These are phyloP conservation scores for Indri indri DNA, from an alignment of 2,113 vertebrate genomes.

Conservation along the genomic window DNA sequence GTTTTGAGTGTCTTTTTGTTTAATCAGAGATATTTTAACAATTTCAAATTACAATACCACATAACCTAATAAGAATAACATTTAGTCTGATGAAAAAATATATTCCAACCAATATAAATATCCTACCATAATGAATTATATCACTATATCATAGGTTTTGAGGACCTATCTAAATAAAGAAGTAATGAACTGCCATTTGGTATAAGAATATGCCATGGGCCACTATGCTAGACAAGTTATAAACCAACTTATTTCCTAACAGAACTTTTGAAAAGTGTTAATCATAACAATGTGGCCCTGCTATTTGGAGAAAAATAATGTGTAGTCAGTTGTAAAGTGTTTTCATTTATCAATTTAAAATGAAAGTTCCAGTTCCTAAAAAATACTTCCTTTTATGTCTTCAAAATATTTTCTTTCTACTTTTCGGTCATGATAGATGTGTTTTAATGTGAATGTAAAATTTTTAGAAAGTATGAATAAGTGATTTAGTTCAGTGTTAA, in stretches of 20 bases:
- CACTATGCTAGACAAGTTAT: neutral
- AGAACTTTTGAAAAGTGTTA: neutral
- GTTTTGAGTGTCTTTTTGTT: neutral
- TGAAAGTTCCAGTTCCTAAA: neutral
- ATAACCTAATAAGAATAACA: neutral
- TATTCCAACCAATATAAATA: neutral
- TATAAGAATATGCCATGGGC: neutral
- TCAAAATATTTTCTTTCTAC: neutral
- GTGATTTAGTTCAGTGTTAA: neutral
- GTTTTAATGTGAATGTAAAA: neutral
- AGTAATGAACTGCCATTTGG: neutral
- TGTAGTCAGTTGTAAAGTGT: neutral
- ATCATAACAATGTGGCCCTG: neutral
- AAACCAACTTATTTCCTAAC: neutral
- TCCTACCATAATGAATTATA: neutral
- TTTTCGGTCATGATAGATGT: neutral
- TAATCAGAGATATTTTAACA: neutral
- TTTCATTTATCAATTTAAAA: conserved; percentile 11
- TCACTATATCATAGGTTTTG: neutral
- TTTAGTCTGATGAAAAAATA: neutral
- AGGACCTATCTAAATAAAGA: neutral
- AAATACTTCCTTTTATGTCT: neutral
- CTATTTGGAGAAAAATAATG: neutral
- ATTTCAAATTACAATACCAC: neutral
- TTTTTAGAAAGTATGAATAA: neutral